A percentile compares a stretch with the other conserved stretches of the same genome.
Evolutionary conservation across 2,113 vertebrate genomes (phyloP).

Genomic region (Pionites leucogaster): DNA sequence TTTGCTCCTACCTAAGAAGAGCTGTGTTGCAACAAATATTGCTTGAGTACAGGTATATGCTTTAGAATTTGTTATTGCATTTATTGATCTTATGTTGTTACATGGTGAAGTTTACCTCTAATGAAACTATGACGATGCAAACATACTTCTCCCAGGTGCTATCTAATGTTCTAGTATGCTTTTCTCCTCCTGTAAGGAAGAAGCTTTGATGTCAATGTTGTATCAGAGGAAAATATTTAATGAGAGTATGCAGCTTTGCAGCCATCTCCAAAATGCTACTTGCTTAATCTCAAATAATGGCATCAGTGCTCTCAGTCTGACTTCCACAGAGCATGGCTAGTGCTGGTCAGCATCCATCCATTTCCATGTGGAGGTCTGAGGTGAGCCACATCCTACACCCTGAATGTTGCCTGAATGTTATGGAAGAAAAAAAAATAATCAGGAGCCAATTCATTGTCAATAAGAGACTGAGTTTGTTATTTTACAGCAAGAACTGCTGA

Average conservation of each 20-base stretch:
- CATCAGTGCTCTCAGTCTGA: background rate
- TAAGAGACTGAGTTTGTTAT: background rate
- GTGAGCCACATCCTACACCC: background rate
- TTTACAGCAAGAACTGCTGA: background rate
- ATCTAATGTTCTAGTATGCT: background rate
- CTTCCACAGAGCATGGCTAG: background rate
- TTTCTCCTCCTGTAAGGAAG: background rate
- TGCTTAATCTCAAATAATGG: background rate
- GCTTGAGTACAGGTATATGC: background rate
- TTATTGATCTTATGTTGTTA: background rate
- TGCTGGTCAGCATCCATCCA: background rate
- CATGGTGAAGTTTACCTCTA: background rate
- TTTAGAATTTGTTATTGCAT: background rate
- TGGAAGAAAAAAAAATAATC: background rate
- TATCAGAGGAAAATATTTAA: background rate
- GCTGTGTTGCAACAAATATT: background rate
- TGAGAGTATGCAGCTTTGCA: background rate
- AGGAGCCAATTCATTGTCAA: background rate
- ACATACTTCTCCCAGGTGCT: background rate
- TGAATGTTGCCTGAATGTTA: background rate
- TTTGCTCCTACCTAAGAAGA: background rate
- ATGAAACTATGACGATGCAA: background rate
- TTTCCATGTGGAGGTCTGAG: rapidly evolving
- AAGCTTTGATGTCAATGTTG: background rate
- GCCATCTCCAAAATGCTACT: background rate